Conservation (phyloP, 2,797 vertebrate species). For the Enteromius thamalakanensis region DNA sequence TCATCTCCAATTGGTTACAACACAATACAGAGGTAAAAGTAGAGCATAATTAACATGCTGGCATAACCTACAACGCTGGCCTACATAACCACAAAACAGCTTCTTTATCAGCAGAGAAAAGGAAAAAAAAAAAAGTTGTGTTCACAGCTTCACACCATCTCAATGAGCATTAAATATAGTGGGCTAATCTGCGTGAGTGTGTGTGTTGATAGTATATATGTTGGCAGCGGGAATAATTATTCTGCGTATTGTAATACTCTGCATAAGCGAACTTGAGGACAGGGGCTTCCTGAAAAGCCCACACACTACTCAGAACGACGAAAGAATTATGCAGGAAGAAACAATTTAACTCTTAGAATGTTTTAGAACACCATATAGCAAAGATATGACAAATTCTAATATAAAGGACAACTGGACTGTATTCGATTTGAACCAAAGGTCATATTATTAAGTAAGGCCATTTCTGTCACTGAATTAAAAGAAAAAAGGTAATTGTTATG, state of each 20-base stretch:
- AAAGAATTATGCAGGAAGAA: neutral
- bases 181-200: neutral
- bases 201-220: neutral
- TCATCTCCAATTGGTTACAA: neutral
- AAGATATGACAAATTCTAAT: neutral
- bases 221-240: slow-evolving; percentile 26
- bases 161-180: slow-evolving; percentile 19
- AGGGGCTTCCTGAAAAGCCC: neutral
- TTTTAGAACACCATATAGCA: neutral
- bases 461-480: neutral
- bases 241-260: neutral
- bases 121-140: neutral
- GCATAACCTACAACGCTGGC: neutral
- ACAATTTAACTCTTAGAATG: neutral
- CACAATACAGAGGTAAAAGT: neutral
- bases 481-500: neutral
- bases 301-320: neutral
- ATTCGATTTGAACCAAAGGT: neutral
- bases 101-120: neutral
- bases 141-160: slow-evolving; percentile 14
- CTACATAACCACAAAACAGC: slow-evolving; percentile 9
- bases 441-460: neutral
- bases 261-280: neutral
- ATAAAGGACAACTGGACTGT: neutral
- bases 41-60: neutral